Evolutionary conservation across 2,888 invertebrate species (phyloP).

Genomic region (Leptopilina myrica): DNA sequence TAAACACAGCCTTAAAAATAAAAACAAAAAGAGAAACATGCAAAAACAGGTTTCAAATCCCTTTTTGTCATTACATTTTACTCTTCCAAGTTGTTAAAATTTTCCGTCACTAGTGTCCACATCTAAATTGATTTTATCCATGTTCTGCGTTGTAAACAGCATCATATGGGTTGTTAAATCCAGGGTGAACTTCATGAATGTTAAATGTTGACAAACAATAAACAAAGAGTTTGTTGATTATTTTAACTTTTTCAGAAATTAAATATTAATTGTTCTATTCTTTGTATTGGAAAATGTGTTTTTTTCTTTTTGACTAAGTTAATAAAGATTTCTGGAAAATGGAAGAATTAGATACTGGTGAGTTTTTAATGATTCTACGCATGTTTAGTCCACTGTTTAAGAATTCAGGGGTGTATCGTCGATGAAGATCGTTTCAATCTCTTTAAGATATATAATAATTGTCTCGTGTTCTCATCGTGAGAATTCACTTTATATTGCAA

Average conservation of each 20-base stretch:
- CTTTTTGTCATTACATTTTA: too few species aligned
- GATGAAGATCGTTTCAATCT: neutral
- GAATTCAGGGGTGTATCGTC: conserved; percentile 33
- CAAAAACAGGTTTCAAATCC: too few species aligned
- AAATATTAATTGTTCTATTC: neutral
- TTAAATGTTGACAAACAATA: conserved; percentile 32
- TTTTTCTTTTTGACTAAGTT: conserved; percentile 11
- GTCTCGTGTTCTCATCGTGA: neutral
- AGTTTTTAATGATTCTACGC: conserved; percentile 33
- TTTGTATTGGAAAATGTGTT: conserved; percentile 2
- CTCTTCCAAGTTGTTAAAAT: too few species aligned
- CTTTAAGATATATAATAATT: neutral
- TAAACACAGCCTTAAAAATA: too few species aligned
- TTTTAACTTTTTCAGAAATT: neutral
- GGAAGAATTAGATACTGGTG: conserved; percentile 28
- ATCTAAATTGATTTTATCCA: neutral
- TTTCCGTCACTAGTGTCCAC: too few species aligned
- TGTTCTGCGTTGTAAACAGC: conserved; percentile 36
- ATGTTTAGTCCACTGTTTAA: conserved; percentile 36
- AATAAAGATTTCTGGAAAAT: conserved; percentile 8
- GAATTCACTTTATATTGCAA: neutral
- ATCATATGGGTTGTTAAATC: conserved; percentile 30
- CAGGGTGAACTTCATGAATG: conserved; percentile 13
- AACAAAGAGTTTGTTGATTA: neutral
- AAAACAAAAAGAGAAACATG: too few species aligned